Conservation (phyloP, 2,888 invertebrate genomes). For the Agrotis ipsilon region DNA sequence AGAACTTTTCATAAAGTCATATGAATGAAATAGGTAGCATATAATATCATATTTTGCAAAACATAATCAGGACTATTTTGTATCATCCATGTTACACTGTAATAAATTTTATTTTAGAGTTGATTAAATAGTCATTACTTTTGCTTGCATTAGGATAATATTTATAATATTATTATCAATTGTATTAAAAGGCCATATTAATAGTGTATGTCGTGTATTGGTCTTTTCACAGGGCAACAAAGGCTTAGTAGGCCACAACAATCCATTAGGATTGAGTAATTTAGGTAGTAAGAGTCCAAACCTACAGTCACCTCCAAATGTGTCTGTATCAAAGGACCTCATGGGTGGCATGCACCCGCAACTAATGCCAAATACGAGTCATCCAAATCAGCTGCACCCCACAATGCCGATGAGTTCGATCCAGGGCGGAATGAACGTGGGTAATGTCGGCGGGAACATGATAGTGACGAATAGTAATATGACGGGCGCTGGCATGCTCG, state of each 20-base stretch:
- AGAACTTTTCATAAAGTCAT: no score
- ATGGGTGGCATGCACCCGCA: constrained; percentile 93
- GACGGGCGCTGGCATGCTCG: constrained; percentile 93
- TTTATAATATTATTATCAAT: constrained; percentile 1
- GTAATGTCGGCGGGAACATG: constrained; percentile 93
- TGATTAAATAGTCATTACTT: not conserved
- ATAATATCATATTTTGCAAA: not conserved
- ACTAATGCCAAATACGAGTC: constrained; percentile 94
- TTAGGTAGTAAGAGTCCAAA: constrained; percentile 96
- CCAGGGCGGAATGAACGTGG: constrained; percentile 94
- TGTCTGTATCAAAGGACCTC: constrained; percentile 95
- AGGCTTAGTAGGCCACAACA: constrained; percentile 93
- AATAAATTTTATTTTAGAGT: not conserved
- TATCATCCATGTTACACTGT: no score
- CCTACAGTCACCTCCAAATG: constrained; percentile 96
- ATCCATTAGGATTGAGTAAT: constrained; percentile 94
- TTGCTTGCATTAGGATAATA: not conserved
- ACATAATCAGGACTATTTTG: not conserved
- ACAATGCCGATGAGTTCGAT: constrained; percentile 94
- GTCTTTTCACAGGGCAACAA: constrained; percentile 93
- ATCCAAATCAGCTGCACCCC: constrained; percentile 91
- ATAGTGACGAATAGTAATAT: constrained; percentile 95
- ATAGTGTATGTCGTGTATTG: constrained; percentile 84
- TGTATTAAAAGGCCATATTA: constrained; percentile 71
- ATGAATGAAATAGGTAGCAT: not conserved